Conservation (phyloP, 2,113 vertebrate genomes). For the Vulpes lagopus region DNA sequence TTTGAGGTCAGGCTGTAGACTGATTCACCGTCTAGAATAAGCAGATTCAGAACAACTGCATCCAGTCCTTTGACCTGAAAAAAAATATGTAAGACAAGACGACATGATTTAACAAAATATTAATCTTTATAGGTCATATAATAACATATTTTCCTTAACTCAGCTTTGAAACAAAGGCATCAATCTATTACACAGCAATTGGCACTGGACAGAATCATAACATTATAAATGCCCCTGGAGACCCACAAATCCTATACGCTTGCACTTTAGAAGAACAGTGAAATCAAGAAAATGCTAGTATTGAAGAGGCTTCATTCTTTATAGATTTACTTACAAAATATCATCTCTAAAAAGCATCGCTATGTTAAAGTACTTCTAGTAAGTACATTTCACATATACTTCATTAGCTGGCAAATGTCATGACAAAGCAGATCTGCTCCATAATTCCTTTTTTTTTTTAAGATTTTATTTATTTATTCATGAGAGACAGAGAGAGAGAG, state of each 20-base stretch:
- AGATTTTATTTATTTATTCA: too few relatives aligned
- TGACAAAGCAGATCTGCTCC: not conserved
- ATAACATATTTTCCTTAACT: slow-evolving; percentile 20
- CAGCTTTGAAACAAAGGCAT: not conserved
- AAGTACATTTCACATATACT: not conserved
- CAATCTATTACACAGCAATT: not conserved
- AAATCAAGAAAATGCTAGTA: not conserved
- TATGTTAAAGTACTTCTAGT: not conserved
- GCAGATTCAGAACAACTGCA: slow-evolving; percentile 86
- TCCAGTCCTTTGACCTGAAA: slow-evolving; percentile 84
- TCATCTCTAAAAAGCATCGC: not conserved
- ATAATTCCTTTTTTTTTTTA: not conserved
- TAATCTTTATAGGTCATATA: not conserved
- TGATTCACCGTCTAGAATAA: slow-evolving; percentile 95
- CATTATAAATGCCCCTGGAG: not conserved
- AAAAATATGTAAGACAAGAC: not conserved
- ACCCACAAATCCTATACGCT: not conserved
- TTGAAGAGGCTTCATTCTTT: not conserved
- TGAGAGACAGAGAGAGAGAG: too few relatives aligned
- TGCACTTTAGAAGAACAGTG: not conserved
- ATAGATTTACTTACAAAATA: slow-evolving; percentile 16
- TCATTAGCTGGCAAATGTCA: not conserved
- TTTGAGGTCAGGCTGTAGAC: slow-evolving; percentile 93
- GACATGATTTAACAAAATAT: slow-evolving; percentile 49
- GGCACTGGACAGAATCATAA: not conserved